Conservation (phyloP, 1,140 invertebrate species). For the Asobara japonica region DNA sequence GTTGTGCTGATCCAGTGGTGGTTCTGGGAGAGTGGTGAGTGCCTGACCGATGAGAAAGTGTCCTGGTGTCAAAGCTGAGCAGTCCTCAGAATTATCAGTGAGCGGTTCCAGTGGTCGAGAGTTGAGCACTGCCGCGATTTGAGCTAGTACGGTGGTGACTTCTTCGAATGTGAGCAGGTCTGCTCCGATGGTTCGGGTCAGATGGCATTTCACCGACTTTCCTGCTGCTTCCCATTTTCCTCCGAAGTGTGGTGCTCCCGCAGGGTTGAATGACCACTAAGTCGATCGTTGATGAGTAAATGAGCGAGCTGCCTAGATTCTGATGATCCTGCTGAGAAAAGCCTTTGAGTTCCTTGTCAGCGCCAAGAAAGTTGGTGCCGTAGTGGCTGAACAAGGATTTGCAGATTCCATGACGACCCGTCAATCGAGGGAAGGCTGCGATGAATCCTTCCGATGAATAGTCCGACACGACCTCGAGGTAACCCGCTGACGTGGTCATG, state of each 20-base stretch:
- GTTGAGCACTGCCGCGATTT: constrained; percentile 46
- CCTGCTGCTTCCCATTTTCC: constrained; percentile 53
- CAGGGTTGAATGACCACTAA: constrained; percentile 55
- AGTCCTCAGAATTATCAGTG: constrained; percentile 18
- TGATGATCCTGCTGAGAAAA: neutral
- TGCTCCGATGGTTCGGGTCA: constrained; percentile 24
- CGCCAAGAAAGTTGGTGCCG: constrained; percentile 37
- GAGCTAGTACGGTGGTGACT: constrained; percentile 30
- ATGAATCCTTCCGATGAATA: constrained; percentile 44
- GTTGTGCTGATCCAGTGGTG: constrained; percentile 22
- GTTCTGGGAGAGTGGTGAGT: constrained; percentile 36
- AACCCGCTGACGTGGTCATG: too few relatives aligned
- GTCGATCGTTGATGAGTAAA: constrained; percentile 32
- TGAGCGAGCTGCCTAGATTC: constrained; percentile 13
- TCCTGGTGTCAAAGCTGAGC: constrained; percentile 23
- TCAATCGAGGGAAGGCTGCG: constrained; percentile 44
- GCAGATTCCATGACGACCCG: constrained; percentile 36
- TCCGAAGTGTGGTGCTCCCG: constrained; percentile 47
- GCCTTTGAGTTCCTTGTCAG: neutral
- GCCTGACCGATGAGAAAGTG: constrained; percentile 30
- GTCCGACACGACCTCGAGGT: constrained; percentile 41
- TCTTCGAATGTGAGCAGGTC: constrained; percentile 40
- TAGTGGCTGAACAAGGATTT: constrained; percentile 22
- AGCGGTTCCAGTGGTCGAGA: constrained; percentile 34
- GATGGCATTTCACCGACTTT: constrained; percentile 44